Base-by-base conservation (phyloP, 2,888 invertebrate species). In the Sussaba pulchella region DNA sequence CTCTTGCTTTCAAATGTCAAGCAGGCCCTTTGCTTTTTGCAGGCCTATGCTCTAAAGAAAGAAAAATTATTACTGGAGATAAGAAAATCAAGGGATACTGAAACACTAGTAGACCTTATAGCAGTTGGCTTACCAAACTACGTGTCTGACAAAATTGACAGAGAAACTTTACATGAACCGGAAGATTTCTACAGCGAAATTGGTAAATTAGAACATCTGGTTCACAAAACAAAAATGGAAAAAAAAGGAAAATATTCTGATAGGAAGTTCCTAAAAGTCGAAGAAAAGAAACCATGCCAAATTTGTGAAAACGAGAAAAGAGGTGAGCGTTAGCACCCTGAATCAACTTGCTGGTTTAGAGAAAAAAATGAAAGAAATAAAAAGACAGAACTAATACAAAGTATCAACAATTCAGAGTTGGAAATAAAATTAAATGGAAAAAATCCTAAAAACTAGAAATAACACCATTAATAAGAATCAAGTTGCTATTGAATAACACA, bases 1-100 rank as follows among this genome's bases (percentile, higher is more conserved):
- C 86, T 6, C 50, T 71, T 21, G 19, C 69, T 21, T 88, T 82
- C 41, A 86, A 83, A 82, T 52, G 50, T 24, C 47, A 71, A 17
- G 5, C 61, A 39, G 71, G 61, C 50, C 71, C 76, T 26, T 14
- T 47, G 52, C 41, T 36, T 59, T 26, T 14, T 47, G 52, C 41
- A 24, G 59, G 82, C 26, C n/a, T 71, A 71, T 39, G 71, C 71
- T 3, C 4, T 71, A 6, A 71, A 50, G 45, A 70, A 70, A 45
- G 69, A 57, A 24, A 70, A 57, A 14, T 57, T 57, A 2, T 12
- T 70, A 6, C 39, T 61, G 6, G 71, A 71, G 12, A 17, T 71
- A 2, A 61, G 61, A 39, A 50, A 52, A 61, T 50, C 61, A 21
- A 71, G 50, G 5, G 61, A 71, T 41, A 59, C 70, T 1, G 43